These are phyloP conservation scores for Stichodactyla helianthus DNA, from an alignment of 64 coral and sea anemone genomes.

Conservation along the genomic window DNA sequence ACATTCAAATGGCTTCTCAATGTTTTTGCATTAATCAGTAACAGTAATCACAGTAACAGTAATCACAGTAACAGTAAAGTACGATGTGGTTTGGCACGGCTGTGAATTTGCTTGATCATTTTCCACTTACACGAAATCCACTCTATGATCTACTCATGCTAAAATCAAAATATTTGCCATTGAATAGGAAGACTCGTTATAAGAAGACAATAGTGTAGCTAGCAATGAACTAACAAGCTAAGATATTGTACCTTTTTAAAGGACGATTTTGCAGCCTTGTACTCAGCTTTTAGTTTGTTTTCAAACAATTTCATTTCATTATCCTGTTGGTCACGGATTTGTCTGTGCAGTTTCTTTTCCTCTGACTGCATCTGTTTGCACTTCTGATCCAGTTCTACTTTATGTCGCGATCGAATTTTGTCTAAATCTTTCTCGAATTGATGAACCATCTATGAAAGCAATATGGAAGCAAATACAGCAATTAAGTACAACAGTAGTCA, in stretches of 20 bases:
- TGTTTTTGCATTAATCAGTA: too few species aligned
- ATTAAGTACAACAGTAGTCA: too few species aligned
- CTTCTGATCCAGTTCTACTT: constrained; percentile 95
- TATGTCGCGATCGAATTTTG: constrained; percentile 75
- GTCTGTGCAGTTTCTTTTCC: constrained; percentile 75
- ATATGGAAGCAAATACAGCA: not conserved
- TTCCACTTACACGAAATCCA: too few species aligned
- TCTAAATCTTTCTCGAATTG: constrained; percentile 95
- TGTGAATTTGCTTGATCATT: too few species aligned
- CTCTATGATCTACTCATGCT: too few species aligned
- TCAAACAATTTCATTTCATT: constrained; percentile 76
- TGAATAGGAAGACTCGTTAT: too few species aligned
- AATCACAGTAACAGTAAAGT: too few species aligned
- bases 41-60: too few species aligned
- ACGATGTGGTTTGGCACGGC: too few species aligned
- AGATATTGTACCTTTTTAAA: constrained; percentile 77
- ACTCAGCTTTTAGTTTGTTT: constrained; percentile 72
- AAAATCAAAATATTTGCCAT: too few species aligned
- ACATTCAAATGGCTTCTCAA: too few species aligned
- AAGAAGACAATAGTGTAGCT: not conserved
- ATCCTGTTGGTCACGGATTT: constrained; percentile 86
- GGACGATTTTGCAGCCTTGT: constrained; percentile 79
- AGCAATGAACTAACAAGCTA: not conserved
- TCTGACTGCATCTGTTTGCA: constrained; percentile 83
- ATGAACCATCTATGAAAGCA: constrained; percentile 46